Percentiles rank a stretch among this genome's conserved stretches.
phyloP scores from a whole-genome alignment of 2,797 vertebrate species.

The Phrynocephalus vlangalii region DNA sequence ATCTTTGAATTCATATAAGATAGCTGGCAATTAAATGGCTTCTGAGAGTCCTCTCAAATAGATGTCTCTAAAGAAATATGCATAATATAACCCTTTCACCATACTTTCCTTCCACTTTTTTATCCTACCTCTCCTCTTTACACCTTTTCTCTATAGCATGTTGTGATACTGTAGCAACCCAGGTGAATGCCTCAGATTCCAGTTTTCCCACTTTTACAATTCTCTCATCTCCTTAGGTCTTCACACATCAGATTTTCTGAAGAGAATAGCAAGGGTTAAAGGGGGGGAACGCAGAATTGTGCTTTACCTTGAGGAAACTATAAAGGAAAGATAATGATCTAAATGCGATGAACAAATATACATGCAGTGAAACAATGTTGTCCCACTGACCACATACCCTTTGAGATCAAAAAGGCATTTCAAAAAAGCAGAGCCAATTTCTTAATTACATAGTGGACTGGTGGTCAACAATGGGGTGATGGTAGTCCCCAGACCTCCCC shows the following conservation, averaged over 20 bases:
- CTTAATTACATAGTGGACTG: too few relatives aligned
- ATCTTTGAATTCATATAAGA: slow-evolving; percentile 27
- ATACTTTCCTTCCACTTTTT: background rate
- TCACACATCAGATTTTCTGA: background rate
- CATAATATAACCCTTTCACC: background rate
- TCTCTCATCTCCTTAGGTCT: background rate
- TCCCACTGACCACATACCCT: too few relatives aligned
- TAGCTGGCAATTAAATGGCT: background rate
- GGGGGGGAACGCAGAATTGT: too few relatives aligned
- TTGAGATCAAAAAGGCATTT: too few relatives aligned
- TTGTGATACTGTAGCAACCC: background rate
- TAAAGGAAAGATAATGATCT: too few relatives aligned
- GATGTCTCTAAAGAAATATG: background rate
- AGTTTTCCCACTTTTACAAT: background rate
- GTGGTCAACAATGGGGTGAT: too few relatives aligned
- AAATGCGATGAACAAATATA: too few relatives aligned
- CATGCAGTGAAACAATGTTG: too few relatives aligned
- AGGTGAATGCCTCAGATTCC: background rate
- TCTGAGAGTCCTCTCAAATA: background rate
- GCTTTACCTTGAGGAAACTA: too few relatives aligned
- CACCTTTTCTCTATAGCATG: background rate
- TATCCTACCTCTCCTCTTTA: background rate
- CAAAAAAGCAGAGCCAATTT: too few relatives aligned
- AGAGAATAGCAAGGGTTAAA: too few relatives aligned
- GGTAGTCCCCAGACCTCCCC: too few relatives aligned